These are phyloP conservation scores for Stigmatopora argus DNA, from an alignment of 2,113 vertebrate species.

Conservation along the genomic window DNA sequence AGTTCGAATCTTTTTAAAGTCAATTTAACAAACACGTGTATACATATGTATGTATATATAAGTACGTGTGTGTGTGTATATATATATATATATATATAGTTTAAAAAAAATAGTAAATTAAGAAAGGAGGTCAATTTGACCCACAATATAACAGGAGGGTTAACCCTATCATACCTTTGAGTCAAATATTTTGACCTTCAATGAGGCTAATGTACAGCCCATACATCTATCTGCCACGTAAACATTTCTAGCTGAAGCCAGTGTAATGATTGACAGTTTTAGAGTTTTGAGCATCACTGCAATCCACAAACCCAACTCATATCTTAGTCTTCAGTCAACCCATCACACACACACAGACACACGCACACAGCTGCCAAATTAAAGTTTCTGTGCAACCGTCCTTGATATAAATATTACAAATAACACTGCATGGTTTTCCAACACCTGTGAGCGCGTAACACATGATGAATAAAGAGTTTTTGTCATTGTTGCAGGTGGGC, in stretches of 20 bases:
- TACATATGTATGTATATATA: no score
- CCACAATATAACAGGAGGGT: neutral
- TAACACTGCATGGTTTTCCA: constrained; percentile 38
- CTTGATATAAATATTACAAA: constrained; percentile 4
- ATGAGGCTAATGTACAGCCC: neutral
- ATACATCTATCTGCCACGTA: neutral
- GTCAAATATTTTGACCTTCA: neutral
- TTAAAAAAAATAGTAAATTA: no score
- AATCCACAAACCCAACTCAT: neutral
- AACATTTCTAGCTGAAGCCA: neutral
- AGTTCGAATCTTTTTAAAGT: no score
- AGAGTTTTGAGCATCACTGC: neutral
- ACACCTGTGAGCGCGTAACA: neutral
- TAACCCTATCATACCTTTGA: neutral
- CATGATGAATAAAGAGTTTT: neutral
- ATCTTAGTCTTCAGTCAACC: neutral
- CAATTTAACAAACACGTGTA: no score
- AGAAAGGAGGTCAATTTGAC: neutral
- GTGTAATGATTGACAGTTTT: neutral
- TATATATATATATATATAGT: no score
- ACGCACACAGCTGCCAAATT: constrained; percentile 46
- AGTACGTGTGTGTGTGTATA: no score
- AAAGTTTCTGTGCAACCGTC: constrained; percentile 19
- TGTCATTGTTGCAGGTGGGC: neutral
- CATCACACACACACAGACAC: neutral